phyloP scores from a whole-genome alignment of 2,113 vertebrate species.

The Emydura subglobosa region DNA sequence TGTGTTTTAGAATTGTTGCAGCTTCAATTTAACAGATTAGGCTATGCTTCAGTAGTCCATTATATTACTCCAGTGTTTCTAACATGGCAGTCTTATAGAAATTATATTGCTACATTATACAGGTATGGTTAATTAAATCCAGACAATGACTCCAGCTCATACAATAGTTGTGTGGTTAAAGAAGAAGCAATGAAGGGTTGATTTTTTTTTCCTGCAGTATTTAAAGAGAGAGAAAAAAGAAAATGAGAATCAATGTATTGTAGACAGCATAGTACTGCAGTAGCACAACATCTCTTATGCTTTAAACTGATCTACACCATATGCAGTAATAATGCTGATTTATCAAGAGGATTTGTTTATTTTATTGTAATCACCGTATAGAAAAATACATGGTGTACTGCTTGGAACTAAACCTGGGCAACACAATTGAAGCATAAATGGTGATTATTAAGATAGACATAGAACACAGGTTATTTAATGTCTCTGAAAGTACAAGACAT shows the following conservation, averaged over 20 bases:
- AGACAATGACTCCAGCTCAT: slow-evolving; percentile 20
- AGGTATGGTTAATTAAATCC: slow-evolving; percentile 57
- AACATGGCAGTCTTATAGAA: neutral
- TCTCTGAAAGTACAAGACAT: slow-evolving; percentile 31
- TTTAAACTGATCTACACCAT: neutral
- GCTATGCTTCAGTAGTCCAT: slow-evolving; percentile 61
- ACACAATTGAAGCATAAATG: slow-evolving; percentile 3
- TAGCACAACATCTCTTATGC: neutral
- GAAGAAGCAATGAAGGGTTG: neutral
- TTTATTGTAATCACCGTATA: slow-evolving; percentile 19
- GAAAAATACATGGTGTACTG: slow-evolving; percentile 9
- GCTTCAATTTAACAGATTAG: slow-evolving; percentile 54
- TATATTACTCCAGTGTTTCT: slow-evolving; percentile 49
- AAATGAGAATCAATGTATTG: neutral
- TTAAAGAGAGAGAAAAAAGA: neutral
- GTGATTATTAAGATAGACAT: slow-evolving; percentile 46
- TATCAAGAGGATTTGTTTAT: slow-evolving; percentile 18
- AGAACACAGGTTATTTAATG: slow-evolving; percentile 19
- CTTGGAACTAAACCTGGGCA: neutral
- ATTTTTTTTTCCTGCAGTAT: neutral
- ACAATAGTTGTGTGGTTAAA: slow-evolving; percentile 26
- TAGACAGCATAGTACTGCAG: neutral
- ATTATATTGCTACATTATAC: slow-evolving; percentile 41
- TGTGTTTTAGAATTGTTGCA: slow-evolving; percentile 31
- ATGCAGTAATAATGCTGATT: neutral